phyloP scores from a whole-genome alignment of 2,797 vertebrate species.

The Myripristis jacobus region DNA sequence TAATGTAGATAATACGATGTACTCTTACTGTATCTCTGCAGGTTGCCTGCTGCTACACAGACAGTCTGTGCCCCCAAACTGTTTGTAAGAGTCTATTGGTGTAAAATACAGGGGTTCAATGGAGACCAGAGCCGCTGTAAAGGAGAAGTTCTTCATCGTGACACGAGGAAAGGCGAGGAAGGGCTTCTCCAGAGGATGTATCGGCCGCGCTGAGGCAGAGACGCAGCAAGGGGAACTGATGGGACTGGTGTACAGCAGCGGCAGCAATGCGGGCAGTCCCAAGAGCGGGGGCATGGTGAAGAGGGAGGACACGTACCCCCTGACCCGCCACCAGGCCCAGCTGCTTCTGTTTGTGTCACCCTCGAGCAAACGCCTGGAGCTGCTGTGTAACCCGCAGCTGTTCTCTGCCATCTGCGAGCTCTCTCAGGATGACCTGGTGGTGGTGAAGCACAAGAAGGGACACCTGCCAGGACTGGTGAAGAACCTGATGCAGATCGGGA shows the following conservation, averaged over 20 bases:
- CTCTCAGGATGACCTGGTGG: slow-evolving; percentile 81
- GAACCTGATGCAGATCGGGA: slow-evolving; percentile 82
- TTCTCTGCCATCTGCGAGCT: slow-evolving; percentile 83
- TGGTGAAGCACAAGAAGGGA: slow-evolving; percentile 78
- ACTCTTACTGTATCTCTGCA: slow-evolving; percentile 12
- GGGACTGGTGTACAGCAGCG: slow-evolving; percentile 68
- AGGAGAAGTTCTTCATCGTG: slow-evolving; percentile 81
- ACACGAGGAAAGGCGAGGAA: slow-evolving; percentile 76
- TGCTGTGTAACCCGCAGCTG: slow-evolving; percentile 82
- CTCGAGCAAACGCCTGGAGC: slow-evolving; percentile 73
- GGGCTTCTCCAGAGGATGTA: slow-evolving; percentile 75
- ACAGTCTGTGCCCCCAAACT: neutral
- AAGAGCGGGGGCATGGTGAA: slow-evolving; percentile 74
- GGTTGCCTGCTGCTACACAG: slow-evolving; percentile 11
- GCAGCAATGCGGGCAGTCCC: slow-evolving; percentile 44
- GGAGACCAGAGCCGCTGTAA: slow-evolving; percentile 65
- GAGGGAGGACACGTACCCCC: slow-evolving; percentile 74
- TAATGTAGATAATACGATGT: neutral
- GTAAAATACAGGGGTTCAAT: slow-evolving; percentile 39
- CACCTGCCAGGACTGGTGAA: slow-evolving; percentile 78
- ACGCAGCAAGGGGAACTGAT: slow-evolving; percentile 66
- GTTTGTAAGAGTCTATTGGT: neutral
- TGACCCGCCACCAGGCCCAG: slow-evolving; percentile 83
- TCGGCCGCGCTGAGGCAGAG: slow-evolving; percentile 76
- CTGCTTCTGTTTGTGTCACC: slow-evolving; percentile 81